Base-by-base conservation (phyloP, 2,113 vertebrate species). In the Oxyruncus cristatus region DNA sequence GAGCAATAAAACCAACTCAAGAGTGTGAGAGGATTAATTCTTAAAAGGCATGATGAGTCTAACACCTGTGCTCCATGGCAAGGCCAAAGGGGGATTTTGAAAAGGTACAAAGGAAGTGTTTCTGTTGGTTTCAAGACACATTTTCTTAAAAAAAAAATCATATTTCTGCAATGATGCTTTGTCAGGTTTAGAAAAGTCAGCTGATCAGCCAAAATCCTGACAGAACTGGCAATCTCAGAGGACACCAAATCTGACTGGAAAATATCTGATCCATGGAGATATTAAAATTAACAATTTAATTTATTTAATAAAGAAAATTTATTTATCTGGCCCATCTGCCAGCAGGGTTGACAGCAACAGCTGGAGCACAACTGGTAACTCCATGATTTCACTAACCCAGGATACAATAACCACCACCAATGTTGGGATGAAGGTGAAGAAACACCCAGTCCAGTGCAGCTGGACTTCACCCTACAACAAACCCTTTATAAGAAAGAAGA, bases 371-470 rank as follows among this genome's bases (percentile, higher is more conserved):
- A 44, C 49, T 21, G 33, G 47, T 46, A 56, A 44, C 52, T 35
- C 1, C 0, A 35, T 37, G 26, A 85, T 28, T 76, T 83, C 42
- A 39, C 61, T 61, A 59, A 71, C 33, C 73, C 2, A 5, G 44
- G n/a, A 53, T 59, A 70, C 35, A 58, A 4, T 2, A 33, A 58
- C 37, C 47, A 37, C 19, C 46, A 79, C 19, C 24, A 41, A 6
- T 28, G 47, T 0, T 58, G 87, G 53, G 76, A 37, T 24, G 14
- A 89, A 21, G 85, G 30, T 41, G 61, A 59, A 37, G 52, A 59
- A 87, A 62, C 0, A n/a, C n/a, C n/a, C n/a, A n/a, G n/a, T n/a
- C 58, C 42, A 70, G 4, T 0, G 2, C 44, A 66, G n/a, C 20
- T 46, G 41, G 44, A 74, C 24, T 68, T 81, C 18, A 75, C 20